These are phyloP conservation scores for Altica lythri DNA, from an alignment of 2,888 invertebrate genomes.

Conservation along the genomic window DNA sequence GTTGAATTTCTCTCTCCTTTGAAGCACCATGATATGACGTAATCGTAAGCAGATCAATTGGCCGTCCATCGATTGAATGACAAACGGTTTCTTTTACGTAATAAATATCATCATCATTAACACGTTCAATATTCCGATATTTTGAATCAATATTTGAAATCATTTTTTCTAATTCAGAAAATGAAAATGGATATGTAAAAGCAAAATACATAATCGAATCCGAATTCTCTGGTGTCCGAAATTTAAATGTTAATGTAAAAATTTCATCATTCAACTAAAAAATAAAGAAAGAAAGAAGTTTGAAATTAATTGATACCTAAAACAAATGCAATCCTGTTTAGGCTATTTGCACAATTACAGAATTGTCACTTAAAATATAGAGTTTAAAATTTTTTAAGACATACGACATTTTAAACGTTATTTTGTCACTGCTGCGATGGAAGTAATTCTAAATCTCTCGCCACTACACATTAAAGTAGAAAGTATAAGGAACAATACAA, in stretches of 20 bases:
- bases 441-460: too few relatives aligned
- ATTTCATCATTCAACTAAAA: slow-evolving; percentile 71
- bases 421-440: too few relatives aligned
- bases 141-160: slow-evolving; percentile 70
- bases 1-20: slow-evolving; percentile 70
- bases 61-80: slow-evolving; percentile 75
- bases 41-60: slow-evolving; percentile 83
- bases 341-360: too few relatives aligned
- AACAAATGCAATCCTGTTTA: too few relatives aligned
- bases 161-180: slow-evolving; percentile 77
- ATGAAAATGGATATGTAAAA: slow-evolving; percentile 90
- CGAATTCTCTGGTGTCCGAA: slow-evolving; percentile 70
- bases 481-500: too few relatives aligned
- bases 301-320: too few relatives aligned
- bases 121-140: slow-evolving; percentile 57
- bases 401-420: too few relatives aligned
- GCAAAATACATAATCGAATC: slow-evolving; percentile 83
- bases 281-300: too few relatives aligned
- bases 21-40: slow-evolving; percentile 79
- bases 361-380: too few relatives aligned
- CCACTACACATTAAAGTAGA: too few relatives aligned
- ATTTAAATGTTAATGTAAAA: slow-evolving; percentile 76
- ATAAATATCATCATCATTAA: slow-evolving; percentile 72
- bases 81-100: slow-evolving; percentile 82
- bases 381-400: too few relatives aligned